Evolutionary conservation across 2,888 invertebrate species (phyloP), one percentile per base, ranked within the genome.

Genomic region (Parnassius smintheus): DNA sequence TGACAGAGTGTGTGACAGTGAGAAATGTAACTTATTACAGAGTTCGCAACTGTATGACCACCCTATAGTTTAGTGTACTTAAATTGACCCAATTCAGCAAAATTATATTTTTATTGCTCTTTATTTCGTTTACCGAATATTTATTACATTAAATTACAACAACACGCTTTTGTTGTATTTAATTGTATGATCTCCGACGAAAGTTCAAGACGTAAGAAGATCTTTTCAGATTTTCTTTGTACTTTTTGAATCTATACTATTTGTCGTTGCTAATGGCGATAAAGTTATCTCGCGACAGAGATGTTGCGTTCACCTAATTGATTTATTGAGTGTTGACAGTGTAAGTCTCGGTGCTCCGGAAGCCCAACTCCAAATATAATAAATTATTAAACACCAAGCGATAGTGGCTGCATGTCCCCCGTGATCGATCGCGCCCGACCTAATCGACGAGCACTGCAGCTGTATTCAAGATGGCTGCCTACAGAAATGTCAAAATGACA

Each of bases 311-410:
- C 78, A 72, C 79, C 73, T 89, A 88, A 88, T 88, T 87, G 89
- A 88, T 89, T 88, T 88, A 89, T 88, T 83, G 84, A 80, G 83
- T 88, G 88, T 88, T 86, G 88, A 88, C 87, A 79, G 69, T 76
- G 81, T 82, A 81, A 69, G 59, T 42, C 59, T 50, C 72, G 75
- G 74, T 73, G 76, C 59, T 83, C 87, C 88, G 88, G 87, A 87
- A 85, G 84, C 83, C 56, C 79, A 75, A 78, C 78, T 80, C 78
- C 80, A 83, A 84, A 85, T 84, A 84, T 87, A 85, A 88, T 86
- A 85, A 84, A 88, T 87, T 84, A 86, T 77, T 76, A 81, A 68
- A 68, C 73, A 69, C 75, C 80, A 78, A 69, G 68, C 72, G 81
- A 83, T 85, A 85, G 83, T 75, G 78, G 59, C 59, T 69, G 70